A percentile compares a stretch with the other conserved stretches of the same genome.
phyloP scores from a whole-genome alignment of 2,113 vertebrate species.

The Calyptomena viridis region DNA sequence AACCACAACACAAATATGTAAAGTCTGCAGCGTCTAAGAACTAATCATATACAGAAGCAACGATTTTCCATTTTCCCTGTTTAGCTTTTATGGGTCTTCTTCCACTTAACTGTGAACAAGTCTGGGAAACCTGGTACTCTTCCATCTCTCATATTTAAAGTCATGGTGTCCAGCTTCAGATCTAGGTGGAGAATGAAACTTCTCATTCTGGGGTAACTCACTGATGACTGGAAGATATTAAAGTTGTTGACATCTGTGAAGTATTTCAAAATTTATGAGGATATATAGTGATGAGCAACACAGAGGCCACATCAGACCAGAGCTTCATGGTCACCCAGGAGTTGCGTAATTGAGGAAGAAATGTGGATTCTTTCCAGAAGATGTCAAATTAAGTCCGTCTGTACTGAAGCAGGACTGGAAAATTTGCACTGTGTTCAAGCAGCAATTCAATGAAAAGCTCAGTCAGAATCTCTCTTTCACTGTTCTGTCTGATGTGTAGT shows the following conservation, averaged over 20 bases:
- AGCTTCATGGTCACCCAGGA: conserved; percentile 6
- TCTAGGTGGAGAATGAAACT: background rate
- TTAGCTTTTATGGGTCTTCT: background rate
- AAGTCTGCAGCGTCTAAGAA: background rate
- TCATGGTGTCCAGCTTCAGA: background rate
- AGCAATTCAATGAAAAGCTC: background rate
- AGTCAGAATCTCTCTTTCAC: background rate
- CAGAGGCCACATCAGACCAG: conserved; percentile 2
- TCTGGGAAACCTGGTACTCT: conserved; percentile 16
- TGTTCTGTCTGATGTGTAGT: background rate
- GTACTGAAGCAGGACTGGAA: background rate
- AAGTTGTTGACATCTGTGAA: conserved; percentile 32
- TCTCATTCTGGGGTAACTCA: background rate
- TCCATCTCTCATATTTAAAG: background rate
- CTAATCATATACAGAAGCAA: background rate
- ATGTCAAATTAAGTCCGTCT: conserved; percentile 43
- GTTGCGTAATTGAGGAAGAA: conserved; percentile 4
- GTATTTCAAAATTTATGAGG: conserved; percentile 25
- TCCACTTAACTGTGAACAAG: background rate
- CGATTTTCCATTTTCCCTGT: background rate
- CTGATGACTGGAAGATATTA: background rate
- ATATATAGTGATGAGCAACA: background rate
- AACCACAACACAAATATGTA: background rate
- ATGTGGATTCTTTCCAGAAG: conserved; percentile 31
- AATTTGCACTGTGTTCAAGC: background rate